Evolutionary conservation across 2,113 vertebrate genomes (phyloP).

Genomic region (Misgurnus anguillicaudatus): DNA sequence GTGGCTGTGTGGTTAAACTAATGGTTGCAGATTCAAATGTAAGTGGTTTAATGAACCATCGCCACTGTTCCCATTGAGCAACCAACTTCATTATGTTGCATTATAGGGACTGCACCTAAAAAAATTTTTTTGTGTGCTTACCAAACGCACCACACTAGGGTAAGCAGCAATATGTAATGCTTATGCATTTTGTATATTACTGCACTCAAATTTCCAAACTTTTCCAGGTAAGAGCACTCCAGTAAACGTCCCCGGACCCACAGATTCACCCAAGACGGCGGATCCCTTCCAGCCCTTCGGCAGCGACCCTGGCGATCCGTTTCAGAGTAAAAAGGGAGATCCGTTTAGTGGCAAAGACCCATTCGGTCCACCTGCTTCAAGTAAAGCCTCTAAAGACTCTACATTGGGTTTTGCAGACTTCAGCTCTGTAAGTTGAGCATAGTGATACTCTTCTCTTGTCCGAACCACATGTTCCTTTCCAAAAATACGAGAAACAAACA

Average conservation of each 20-base stretch:
- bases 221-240: constrained; percentile 93
- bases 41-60: neutral
- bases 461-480: constrained; percentile 65
- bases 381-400: constrained; percentile 88
- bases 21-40: neutral
- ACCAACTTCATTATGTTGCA: no score
- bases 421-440: constrained; percentile 93
- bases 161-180: no score
- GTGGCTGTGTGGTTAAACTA: neutral
- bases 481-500: neutral
- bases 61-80: constrained; percentile 14
- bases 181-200: no score
- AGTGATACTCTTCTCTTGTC: constrained; percentile 75
- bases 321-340: constrained; percentile 94
- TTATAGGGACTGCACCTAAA: no score
- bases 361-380: constrained; percentile 88
- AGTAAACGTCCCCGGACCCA: constrained; percentile 82
- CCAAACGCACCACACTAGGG: no score
- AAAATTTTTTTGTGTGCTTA: no score
- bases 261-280: constrained; percentile 82
- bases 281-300: constrained; percentile 95
- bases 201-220: constrained; percentile 56
- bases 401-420: constrained; percentile 89
- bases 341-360: constrained; percentile 98
- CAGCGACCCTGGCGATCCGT: constrained; percentile 84